Conservation (phyloP, 2,888 invertebrate species). For the Tromatobia lineatoria region DNA sequence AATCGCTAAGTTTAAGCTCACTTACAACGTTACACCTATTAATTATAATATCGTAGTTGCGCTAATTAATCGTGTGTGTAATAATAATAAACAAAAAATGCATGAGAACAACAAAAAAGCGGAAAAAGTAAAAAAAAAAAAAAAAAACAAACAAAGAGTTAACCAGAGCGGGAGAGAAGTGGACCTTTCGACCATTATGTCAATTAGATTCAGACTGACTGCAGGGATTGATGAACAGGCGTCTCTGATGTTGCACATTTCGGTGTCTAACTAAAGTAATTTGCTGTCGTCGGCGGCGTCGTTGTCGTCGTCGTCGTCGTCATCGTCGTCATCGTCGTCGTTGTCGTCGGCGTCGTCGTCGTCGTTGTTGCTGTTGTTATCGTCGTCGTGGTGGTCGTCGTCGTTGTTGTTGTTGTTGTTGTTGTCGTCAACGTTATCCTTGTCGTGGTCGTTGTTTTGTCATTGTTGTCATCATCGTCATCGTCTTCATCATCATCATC, state of each 20-base stretch:
- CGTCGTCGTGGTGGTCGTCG: too few relatives aligned
- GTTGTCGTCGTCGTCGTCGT: background rate
- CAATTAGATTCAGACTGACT: slow-evolving; percentile 86
- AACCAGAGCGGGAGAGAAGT: slow-evolving; percentile 70
- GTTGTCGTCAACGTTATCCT: background rate
- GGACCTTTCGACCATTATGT: slow-evolving; percentile 83
- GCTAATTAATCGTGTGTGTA: slow-evolving; percentile 47
- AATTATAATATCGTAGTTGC: slow-evolving; percentile 58
- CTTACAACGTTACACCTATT: slow-evolving; percentile 39
- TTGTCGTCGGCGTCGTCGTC: slow-evolving; percentile 9
- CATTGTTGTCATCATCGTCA: background rate
- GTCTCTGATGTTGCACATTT: slow-evolving; percentile 73
- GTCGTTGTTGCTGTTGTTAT: background rate
- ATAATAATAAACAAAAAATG: slow-evolving; percentile 32
- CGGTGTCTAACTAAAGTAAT: slow-evolving; percentile 78
- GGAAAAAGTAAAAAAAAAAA: slow-evolving; percentile 33
- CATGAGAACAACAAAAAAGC: slow-evolving; percentile 41
- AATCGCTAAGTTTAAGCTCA: slow-evolving; percentile 28
- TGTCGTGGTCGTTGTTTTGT: too few relatives aligned
- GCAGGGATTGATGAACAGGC: slow-evolving; percentile 81
- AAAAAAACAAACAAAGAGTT: slow-evolving; percentile 45
- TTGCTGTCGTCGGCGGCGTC: slow-evolving; percentile 64
- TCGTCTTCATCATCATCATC: background rate
- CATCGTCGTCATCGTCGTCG: slow-evolving; percentile 10
- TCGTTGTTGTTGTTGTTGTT: too few relatives aligned